These are phyloP conservation scores for Palythoa grandis DNA, from an alignment of 92 coral and sea anemone genomes.

Conservation along the genomic window DNA sequence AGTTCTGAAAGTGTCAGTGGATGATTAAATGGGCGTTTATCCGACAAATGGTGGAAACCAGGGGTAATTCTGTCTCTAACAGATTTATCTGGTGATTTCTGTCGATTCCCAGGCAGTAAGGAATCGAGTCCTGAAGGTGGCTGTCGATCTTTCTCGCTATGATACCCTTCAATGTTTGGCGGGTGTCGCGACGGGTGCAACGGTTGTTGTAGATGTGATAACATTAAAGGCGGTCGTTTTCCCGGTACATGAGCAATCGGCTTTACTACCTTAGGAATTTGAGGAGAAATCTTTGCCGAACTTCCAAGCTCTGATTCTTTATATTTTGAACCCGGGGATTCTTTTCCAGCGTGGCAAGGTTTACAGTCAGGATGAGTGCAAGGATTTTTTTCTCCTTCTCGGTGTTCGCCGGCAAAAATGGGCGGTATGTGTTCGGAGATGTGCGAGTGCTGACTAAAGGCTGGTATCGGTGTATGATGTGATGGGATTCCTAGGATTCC, in stretches of 20 bases:
- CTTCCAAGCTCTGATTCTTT: conserved; percentile 51
- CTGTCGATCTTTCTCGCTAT: conserved; percentile 79
- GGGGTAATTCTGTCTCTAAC: conserved; percentile 64
- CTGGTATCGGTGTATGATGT: conserved; percentile 51
- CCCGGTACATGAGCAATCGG: conserved; percentile 96
- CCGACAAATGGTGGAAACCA: conserved; percentile 62
- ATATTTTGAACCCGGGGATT: conserved; percentile 70
- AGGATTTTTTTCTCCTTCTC: conserved; percentile 65
- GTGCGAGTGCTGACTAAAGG: conserved; percentile 72
- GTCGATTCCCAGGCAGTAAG: conserved; percentile 52
- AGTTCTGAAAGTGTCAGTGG: conserved; percentile 83
- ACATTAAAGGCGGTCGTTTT: conserved; percentile 86
- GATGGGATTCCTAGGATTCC: conserved; percentile 69
- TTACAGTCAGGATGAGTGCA: conserved; percentile 70
- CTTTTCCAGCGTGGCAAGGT: conserved; percentile 62
- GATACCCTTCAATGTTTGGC: conserved; percentile 64
- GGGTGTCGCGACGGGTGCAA: conserved; percentile 68
- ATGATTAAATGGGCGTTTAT: conserved; percentile 66
- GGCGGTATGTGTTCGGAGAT: conserved; percentile 72
- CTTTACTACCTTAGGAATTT: conserved; percentile 84
- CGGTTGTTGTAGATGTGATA: conserved; percentile 82
- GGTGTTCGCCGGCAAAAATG: conserved; percentile 74
- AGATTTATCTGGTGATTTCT: conserved; percentile 72
- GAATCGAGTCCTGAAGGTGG: conserved; percentile 63
- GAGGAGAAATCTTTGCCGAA: conserved; percentile 61